phyloP scores from a whole-genome alignment of 2,888 invertebrate species.

The Colostygia pectinataria region DNA sequence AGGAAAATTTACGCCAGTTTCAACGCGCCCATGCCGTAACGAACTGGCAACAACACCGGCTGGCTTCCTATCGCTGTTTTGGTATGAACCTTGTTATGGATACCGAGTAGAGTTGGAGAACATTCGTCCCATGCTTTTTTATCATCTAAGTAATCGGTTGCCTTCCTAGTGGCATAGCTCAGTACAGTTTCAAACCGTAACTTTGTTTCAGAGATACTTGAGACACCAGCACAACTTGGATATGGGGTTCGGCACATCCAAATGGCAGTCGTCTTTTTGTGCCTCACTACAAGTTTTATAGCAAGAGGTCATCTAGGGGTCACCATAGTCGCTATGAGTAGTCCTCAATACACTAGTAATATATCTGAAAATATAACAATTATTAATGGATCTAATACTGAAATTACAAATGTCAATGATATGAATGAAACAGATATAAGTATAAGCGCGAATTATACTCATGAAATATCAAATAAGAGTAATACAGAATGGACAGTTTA shows the following conservation, averaged over 20 bases:
- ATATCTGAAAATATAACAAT: neutral
- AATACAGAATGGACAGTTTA: conserved; percentile 10
- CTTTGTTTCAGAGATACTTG: conserved; percentile 19
- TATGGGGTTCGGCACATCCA: conserved; percentile 30
- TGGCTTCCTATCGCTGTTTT: no score
- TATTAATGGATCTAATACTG: neutral
- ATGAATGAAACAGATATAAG: neutral
- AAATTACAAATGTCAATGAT: neutral
- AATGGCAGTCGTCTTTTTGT: conserved; percentile 19
- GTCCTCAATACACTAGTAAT: neutral
- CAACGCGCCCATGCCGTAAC: no score
- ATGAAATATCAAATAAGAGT: conserved; percentile 17
- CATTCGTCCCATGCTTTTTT: no score
- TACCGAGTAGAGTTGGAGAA: no score
- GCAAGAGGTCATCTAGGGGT: conserved; percentile 33
- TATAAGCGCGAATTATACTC: neutral
- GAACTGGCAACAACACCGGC: no score
- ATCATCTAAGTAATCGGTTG: no score
- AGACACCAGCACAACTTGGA: conserved; percentile 13
- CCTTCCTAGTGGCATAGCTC: no score
- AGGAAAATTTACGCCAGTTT: no score
- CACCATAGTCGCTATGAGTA: conserved; percentile 34
- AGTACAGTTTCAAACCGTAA: no score
- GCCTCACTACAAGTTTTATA: conserved; percentile 16
- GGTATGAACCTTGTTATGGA: no score